Conservation (phyloP, 2,888 invertebrate species). For the Meta bourneti region DNA sequence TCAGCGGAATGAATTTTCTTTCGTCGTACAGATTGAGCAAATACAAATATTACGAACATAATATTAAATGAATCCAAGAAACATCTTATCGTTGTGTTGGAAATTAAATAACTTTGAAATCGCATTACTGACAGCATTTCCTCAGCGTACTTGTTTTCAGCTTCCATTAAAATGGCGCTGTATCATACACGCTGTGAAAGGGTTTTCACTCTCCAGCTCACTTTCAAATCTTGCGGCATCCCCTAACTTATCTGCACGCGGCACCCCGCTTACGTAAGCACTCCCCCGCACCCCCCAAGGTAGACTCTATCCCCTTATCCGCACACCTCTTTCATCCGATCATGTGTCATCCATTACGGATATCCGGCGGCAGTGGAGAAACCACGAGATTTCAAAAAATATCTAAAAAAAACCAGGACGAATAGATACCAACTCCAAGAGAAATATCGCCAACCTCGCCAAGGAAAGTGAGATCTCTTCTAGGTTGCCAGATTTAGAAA, state of each 20-base stretch:
- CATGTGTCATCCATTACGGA: conserved; percentile 71
- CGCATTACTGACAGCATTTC: no score
- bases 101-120: no score
- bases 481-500: no score
- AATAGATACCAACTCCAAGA: not conserved
- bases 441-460: not conserved
- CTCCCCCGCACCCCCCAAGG: conserved; percentile 25
- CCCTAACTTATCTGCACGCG: not conserved
- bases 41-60: no score
- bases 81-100: no score
- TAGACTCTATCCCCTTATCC: conserved; percentile 28
- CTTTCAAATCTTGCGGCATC: not conserved
- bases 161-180: conserved; percentile 9
- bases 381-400: conserved; percentile 56
- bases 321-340: conserved; percentile 55
- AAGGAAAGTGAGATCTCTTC: not conserved
- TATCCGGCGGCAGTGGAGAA: conserved; percentile 42
- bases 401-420: not conserved
- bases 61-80: no score
- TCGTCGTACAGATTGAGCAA: no score
- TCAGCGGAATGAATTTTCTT: no score
- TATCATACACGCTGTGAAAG: not conserved
- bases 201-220: not conserved
- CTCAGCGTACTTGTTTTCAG: not conserved
- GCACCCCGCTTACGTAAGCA: not conserved